Conservation (phyloP, 2,797 vertebrate species). For the Xenopus petersii region DNA sequence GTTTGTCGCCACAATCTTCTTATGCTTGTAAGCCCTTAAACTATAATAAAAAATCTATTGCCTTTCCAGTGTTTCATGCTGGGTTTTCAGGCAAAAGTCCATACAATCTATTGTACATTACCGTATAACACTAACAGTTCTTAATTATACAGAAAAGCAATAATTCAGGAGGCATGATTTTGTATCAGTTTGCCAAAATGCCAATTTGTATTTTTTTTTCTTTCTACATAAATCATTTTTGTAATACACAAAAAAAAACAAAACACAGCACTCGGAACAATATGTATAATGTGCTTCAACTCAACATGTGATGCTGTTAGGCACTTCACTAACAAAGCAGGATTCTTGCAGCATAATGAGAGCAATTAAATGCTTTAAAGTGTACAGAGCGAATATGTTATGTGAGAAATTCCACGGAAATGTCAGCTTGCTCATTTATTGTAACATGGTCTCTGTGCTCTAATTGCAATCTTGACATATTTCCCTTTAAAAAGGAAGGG, state of each 20-base stretch:
- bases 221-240: not conserved
- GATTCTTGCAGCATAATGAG: conserved; percentile 25
- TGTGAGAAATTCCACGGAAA: conserved; percentile 27
- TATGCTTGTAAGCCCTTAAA: conserved; percentile 8
- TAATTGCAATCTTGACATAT: conserved; percentile 34
- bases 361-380: conserved; percentile 44
- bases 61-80: not conserved
- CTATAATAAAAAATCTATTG: conserved; percentile 6
- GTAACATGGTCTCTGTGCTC: conserved; percentile 30
- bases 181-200: not conserved
- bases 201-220: not conserved
- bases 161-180: not conserved
- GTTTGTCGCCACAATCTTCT: not conserved
- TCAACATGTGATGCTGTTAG: conserved; percentile 14
- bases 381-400: conserved; percentile 32
- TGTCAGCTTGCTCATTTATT: conserved; percentile 34
- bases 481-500: conserved; percentile 17
- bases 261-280: not conserved
- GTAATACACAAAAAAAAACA: not conserved
- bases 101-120: not conserved
- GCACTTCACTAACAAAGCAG: conserved; percentile 29
- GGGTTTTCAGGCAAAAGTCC: conserved; percentile 18
- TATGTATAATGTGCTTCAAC: not conserved
- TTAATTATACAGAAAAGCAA: not conserved
- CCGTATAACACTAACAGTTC: not conserved